Percentiles rank a stretch among this genome's conserved stretches.
phyloP scores from a whole-genome alignment of 2,797 vertebrate genomes.

The Furcifer pardalis region DNA sequence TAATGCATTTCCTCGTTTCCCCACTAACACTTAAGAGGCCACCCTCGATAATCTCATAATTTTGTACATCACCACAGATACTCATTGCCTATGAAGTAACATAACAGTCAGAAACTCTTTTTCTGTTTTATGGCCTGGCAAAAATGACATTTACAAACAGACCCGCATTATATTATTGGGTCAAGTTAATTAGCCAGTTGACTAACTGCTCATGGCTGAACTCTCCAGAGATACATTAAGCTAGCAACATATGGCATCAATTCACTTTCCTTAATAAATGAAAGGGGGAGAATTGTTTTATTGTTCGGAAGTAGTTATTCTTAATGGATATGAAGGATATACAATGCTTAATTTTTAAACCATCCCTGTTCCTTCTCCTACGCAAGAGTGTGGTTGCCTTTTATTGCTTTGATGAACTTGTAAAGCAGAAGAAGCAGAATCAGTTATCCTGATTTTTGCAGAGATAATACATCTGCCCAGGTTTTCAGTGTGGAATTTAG shows the following conservation, averaged over 20 bases:
- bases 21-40: background rate
- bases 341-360: background rate
- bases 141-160: slow-evolving; percentile 20
- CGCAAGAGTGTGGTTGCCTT: no score
- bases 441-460: no score
- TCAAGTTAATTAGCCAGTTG: slow-evolving; percentile 27
- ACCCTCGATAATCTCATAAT: background rate
- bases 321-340: slow-evolving; percentile 1
- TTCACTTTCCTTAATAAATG: slow-evolving; percentile 13
- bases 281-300: slow-evolving; percentile 2
- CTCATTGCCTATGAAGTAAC: background rate
- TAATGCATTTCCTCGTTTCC: no score
- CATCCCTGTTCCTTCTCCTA: no score
- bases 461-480: no score
- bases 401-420: no score
- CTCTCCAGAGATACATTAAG: background rate
- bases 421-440: no score
- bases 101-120: background rate
- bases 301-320: background rate
- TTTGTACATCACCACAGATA: background rate
- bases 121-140: background rate
- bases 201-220: background rate
- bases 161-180: slow-evolving; percentile 19
- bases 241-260: background rate
- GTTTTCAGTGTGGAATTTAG: no score